These are phyloP conservation scores for Stegophylla sp. DNA, from an alignment of 2,888 invertebrate genomes.

Conservation along the genomic window DNA sequence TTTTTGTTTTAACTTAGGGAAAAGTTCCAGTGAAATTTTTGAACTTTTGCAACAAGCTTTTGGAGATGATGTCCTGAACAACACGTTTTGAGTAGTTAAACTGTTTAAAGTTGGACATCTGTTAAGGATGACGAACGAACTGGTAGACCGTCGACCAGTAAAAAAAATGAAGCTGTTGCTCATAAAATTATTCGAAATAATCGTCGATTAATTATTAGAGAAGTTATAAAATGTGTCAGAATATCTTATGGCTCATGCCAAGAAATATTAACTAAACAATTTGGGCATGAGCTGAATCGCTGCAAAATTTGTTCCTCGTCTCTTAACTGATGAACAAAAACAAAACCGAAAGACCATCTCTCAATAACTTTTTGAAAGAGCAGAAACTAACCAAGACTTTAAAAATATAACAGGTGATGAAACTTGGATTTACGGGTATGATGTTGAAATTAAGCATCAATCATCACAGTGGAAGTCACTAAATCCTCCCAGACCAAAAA, in stretches of 20 bases:
- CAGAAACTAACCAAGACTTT: no score
- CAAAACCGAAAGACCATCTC: constrained; percentile 28
- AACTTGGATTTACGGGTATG: no score
- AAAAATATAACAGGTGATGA: no score
- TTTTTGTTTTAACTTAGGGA: not conserved
- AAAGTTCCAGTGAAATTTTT: not conserved
- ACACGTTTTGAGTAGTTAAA: not conserved
- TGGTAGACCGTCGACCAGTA: not conserved
- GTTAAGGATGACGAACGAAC: not conserved
- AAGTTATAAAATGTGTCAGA: no score
- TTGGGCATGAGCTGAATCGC: no score
- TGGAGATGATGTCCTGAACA: not conserved
- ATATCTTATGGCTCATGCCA: not conserved
- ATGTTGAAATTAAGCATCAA: no score
- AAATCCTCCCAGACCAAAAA: no score
- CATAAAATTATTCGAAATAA: not conserved
- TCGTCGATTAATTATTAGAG: no score
- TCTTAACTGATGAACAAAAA: constrained; percentile 15
- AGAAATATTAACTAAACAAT: no score
- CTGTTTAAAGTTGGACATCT: not conserved
- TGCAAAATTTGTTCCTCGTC: no score
- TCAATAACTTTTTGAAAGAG: constrained; percentile 37
- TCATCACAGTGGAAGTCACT: no score
- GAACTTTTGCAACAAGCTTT: not conserved
- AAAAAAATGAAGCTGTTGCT: no score